Percentiles rank a stretch among this genome's conserved stretches.
phyloP scores from a whole-genome alignment of 2,113 vertebrate genomes.

The Odocoileus virginianus region DNA sequence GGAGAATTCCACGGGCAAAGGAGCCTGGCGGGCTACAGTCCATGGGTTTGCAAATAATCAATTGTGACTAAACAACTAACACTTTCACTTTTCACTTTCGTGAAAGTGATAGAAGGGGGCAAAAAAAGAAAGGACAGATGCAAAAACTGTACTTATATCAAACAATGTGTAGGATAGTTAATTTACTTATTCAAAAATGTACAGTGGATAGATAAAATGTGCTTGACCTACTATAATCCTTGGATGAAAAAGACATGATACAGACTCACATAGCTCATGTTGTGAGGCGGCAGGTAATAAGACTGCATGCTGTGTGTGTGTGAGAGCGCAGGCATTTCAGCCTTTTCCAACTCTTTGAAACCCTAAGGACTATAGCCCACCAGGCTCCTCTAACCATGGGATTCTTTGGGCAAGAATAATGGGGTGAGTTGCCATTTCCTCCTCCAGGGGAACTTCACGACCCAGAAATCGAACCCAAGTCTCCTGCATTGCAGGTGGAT shows the following conservation, averaged over 20 bases:
- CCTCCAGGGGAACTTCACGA: not conserved
- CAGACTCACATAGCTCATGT: not conserved
- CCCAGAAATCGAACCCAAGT: rapidly evolving
- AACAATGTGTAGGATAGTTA: not conserved
- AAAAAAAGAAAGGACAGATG: not conserved
- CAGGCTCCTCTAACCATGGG: not conserved
- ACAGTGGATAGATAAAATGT: not conserved
- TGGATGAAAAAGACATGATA: not conserved
- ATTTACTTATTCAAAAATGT: not conserved
- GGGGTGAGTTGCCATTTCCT: not conserved
- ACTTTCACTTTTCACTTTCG: no score
- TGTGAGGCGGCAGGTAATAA: not conserved
- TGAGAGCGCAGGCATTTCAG: rapidly evolving
- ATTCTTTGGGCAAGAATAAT: not conserved
- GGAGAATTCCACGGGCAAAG: no score
- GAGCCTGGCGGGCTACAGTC: no score
- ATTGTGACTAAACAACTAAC: no score
- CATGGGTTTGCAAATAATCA: no score
- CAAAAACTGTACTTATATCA: not conserved
- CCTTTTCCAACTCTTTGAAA: not conserved
- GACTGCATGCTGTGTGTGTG: not conserved
- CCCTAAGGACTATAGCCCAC: not conserved
- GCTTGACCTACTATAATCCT: not conserved
- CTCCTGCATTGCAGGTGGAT: not conserved
- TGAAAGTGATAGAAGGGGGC: not conserved